Evolutionary conservation across 37 sponge, comb jelly and placozoan genomes (phyloP).

Genomic region (Spongia lamella): DNA sequence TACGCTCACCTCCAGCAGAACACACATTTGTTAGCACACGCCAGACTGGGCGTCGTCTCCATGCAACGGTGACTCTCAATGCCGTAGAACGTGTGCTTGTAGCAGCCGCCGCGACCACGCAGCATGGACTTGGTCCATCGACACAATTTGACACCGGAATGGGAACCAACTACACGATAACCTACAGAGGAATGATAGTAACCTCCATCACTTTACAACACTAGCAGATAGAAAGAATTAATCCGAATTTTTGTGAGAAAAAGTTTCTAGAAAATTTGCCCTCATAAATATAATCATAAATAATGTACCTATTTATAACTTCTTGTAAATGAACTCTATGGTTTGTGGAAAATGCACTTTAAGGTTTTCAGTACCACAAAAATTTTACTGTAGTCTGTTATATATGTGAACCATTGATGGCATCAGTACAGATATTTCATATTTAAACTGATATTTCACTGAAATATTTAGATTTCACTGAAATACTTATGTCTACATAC

Average conservation of each 20-base stretch:
- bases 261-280: neutral
- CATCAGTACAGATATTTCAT: too few relatives aligned
- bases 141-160: conserved; percentile 94
- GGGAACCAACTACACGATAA: conserved; percentile 80
- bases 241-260: neutral
- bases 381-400: too few relatives aligned
- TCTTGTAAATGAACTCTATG: neutral
- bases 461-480: too few relatives aligned
- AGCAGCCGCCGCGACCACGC: conserved; percentile 94
- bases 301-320: neutral
- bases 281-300: neutral
- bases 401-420: too few relatives aligned
- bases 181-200: conserved; percentile 41
- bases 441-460: too few relatives aligned
- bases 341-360: too few relatives aligned
- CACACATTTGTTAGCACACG: conserved; percentile 99
- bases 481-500: too few relatives aligned
- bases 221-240: neutral
- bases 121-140: conserved; percentile 99
- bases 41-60: conserved; percentile 97
- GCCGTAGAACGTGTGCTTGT: conserved; percentile 97
- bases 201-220: neutral
- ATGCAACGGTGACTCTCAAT: conserved; percentile 98
- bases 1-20: conserved; percentile 72
- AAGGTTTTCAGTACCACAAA: too few relatives aligned